Evolutionary conservation across 2,888 invertebrate genomes (phyloP).

Genomic region (Athetis lepigone): DNA sequence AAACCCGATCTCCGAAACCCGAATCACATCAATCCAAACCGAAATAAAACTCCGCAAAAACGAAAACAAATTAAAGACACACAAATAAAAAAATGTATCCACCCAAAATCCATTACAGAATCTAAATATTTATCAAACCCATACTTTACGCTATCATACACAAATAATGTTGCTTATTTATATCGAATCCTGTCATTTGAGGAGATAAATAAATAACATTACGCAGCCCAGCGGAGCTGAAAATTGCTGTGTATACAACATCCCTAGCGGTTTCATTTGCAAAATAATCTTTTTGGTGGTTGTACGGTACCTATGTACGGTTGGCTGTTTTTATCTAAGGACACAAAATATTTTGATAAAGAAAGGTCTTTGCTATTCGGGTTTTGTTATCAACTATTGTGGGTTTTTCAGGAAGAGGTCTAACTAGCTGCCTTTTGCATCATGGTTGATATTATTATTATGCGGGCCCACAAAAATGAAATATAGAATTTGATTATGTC

Average conservation of each 20-base stretch:
- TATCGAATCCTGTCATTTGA: conserved; percentile 82
- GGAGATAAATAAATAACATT: conserved; percentile 86
- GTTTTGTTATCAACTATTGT: not conserved
- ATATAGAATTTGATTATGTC: too few species aligned
- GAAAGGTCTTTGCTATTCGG: not conserved
- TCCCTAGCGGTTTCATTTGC: conserved; percentile 62
- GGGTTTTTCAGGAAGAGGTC: not conserved
- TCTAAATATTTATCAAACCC: conserved; percentile 52
- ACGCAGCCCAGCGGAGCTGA: conserved; percentile 79
- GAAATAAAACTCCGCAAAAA: conserved; percentile 10
- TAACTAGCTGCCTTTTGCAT: too few species aligned
- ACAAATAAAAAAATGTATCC: conserved; percentile 7
- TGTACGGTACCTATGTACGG: not conserved
- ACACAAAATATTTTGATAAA: conserved; percentile 7
- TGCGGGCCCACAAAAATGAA: too few species aligned
- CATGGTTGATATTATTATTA: too few species aligned
- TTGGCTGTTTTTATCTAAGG: conserved; percentile 15
- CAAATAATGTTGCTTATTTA: conserved; percentile 76
- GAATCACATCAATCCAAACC: not conserved
- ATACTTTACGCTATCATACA: conserved; percentile 40
- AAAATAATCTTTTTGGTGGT: conserved; percentile 62
- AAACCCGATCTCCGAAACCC: not conserved
- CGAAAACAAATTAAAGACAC: conserved; percentile 18
- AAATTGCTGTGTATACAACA: conserved; percentile 78
- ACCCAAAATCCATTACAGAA: conserved; percentile 33